Evolutionary conservation across 2,113 vertebrate genomes (phyloP), one percentile per base, ranked within the genome.

Genomic region (Cynoglossus semilaevis): DNA sequence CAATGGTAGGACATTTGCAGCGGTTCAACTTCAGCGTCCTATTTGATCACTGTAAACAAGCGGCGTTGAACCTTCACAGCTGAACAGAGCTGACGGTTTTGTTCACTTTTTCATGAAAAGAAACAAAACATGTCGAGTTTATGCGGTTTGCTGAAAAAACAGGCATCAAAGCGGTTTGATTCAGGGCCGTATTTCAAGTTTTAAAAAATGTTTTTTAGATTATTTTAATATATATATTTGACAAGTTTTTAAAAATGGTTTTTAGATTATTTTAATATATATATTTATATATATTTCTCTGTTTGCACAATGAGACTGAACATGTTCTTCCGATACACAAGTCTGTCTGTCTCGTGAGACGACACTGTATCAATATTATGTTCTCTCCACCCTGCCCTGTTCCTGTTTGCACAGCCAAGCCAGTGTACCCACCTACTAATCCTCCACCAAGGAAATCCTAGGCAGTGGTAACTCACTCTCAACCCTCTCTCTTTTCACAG

Each of bases 351-450:
- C 15, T 51, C 63, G 50, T 69, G 58, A 11, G 58, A 83, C 67
- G 59, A 48, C 72, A 59, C 82, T 76, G 78, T 74, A 83, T 87
- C 83, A 82, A 77, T 86, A 84, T 88, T 79, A 77, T 77, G 74
- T 74, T 77, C 81, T 54, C 76, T 73, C 76, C 74, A 75, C 75
- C 73, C 83, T 75, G 46, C 70, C 65, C 61, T 47, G 46, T 83
- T 87, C 79, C 74, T 89, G 85, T 87, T 86, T 85, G 84, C 82
- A 77, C 65, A 84, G 86, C 58, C 67, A 71, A 72, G 77, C 77
- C 53, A 74, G 72, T 50, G 73, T 66, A 71, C 70, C 71, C 76
- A 71, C 77, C 73, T 72, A 72, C 54, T 67, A 65, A 70, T 74
- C 76, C 66, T 61, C 18, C 51, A 72, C 54, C 57, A 76, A 85